Conservation (phyloP, 2,113 vertebrate genomes). For the Barbus barbus region DNA sequence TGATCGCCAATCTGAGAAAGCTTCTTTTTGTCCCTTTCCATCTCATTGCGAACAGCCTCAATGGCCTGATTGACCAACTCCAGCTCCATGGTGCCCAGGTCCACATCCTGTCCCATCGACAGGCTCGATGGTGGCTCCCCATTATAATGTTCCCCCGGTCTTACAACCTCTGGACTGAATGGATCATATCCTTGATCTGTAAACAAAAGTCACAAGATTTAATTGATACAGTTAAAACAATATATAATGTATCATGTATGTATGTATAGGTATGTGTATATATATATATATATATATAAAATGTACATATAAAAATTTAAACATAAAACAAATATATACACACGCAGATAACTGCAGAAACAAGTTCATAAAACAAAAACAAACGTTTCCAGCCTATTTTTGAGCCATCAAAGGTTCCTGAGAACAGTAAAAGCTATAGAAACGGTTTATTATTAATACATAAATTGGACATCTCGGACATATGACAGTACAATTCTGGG, state of each 20-base stretch:
- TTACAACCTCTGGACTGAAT: conserved; percentile 88
- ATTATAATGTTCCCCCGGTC: conserved; percentile 67
- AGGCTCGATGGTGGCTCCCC: conserved; percentile 65
- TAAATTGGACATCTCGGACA: neutral
- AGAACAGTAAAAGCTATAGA: neutral
- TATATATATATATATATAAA: too few species aligned
- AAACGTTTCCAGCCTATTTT: neutral
- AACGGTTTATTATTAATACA: neutral
- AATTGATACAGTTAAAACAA: neutral
- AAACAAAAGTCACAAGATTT: conserved; percentile 29
- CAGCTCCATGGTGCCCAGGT: conserved; percentile 80
- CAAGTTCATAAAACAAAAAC: neutral
- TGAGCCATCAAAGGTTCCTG: neutral
- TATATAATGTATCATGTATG: neutral
- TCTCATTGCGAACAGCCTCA: conserved; percentile 86
- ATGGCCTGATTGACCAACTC: conserved; percentile 94
- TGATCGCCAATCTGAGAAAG: conserved; percentile 83
- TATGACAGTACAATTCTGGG: neutral
- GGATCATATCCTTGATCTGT: conserved; percentile 91
- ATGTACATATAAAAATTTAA: too few species aligned
- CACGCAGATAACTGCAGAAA: too few species aligned
- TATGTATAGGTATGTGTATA: too few species aligned
- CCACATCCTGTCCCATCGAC: conserved; percentile 61
- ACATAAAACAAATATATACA: too few species aligned
- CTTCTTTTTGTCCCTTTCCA: conserved; percentile 90